Conservation (phyloP, 2,113 vertebrate species). For the Eurypyga helias region DNA sequence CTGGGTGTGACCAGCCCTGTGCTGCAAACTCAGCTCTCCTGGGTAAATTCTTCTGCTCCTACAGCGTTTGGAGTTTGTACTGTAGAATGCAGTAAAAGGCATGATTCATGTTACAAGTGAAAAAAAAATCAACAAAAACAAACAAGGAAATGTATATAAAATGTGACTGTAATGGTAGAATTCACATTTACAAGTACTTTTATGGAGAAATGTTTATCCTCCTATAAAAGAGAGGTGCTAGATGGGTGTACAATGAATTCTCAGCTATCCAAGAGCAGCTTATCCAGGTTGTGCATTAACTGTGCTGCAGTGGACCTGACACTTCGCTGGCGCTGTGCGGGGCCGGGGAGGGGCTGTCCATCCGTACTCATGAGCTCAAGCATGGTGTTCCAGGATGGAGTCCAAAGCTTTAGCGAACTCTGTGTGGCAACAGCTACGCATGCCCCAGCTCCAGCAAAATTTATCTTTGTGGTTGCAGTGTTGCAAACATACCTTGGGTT, state of each 20-base stretch:
- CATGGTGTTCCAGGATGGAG: conserved; percentile 9
- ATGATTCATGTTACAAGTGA: background rate
- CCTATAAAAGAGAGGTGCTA: conserved; percentile 30
- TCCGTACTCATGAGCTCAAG: background rate
- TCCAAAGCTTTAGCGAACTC: conserved; percentile 25
- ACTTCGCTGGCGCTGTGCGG: conserved; percentile 38
- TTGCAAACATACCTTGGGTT: conserved; percentile 43
- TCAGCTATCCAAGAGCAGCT: background rate
- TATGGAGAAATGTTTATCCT: background rate
- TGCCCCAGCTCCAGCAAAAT: background rate
- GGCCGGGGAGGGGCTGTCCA: background rate
- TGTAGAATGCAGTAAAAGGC: background rate
- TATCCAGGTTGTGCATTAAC: conserved; percentile 31
- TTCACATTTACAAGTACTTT: background rate
- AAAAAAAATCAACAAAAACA: background rate
- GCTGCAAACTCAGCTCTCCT: background rate
- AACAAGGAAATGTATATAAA: conserved; percentile 10
- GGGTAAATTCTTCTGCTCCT: background rate
- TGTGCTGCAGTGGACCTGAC: background rate
- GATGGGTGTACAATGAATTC: conserved; percentile 1
- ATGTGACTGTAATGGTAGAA: background rate
- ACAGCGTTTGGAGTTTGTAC: conserved; percentile 33
- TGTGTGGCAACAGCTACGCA: conserved; percentile 16
- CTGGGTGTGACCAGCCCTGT: background rate
- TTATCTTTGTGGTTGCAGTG: background rate